These are phyloP conservation scores for human DNA, from an alignment of 2,113 vertebrate genomes.

Conservation along the genomic window GRCh38 chr9:106438001-106438500, in stretches of 20 bases:
- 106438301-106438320: background rate
- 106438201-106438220: background rate
- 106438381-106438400: background rate
- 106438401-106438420: background rate
- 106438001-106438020: background rate
- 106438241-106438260: background rate
- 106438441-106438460: conserved; percentile 3
- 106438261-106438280: background rate
- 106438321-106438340: background rate
- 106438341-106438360: conserved; percentile 26
- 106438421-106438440: background rate
- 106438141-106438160: background rate
- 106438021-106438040: conserved; percentile 22
- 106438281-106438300: background rate
- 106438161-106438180: background rate
- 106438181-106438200: background rate
- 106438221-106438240: background rate
- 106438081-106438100: background rate
- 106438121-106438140: background rate
- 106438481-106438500: background rate
- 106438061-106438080: background rate
- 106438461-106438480: background rate
- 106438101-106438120: background rate
- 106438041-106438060: background rate
- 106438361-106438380: background rate